Conservation (phyloP, 2,888 invertebrate genomes). For the Lepidonotus clava region DNA sequence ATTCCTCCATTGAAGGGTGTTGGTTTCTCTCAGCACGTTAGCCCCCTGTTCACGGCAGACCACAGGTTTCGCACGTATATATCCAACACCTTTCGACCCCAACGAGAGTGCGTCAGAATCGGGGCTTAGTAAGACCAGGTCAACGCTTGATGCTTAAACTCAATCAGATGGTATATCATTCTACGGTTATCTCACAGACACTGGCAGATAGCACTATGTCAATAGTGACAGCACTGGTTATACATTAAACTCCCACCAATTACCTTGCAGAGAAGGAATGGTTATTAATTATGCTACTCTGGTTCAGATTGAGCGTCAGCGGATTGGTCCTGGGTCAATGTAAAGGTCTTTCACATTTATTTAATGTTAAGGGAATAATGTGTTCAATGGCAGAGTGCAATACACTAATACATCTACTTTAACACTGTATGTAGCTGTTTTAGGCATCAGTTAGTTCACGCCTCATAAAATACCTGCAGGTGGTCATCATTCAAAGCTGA, state of each 20-base stretch:
- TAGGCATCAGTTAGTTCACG: neutral
- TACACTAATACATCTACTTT: neutral
- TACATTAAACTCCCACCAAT: too few relatives aligned
- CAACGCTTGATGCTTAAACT: neutral
- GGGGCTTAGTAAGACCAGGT: conserved; percentile 47
- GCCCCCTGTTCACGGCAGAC: conserved; percentile 39
- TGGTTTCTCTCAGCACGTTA: neutral
- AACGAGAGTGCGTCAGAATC: neutral
- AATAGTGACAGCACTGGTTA: neutral
- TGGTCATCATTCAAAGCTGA: too few relatives aligned
- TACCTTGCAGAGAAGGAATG: neutral
- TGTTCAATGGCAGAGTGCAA: conserved; percentile 34
- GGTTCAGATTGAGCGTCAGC: neutral
- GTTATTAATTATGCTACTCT: neutral
- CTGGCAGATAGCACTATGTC: too few relatives aligned
- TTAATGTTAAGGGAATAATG: neutral
- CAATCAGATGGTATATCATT: neutral
- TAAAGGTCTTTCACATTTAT: neutral
- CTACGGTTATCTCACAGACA: too few relatives aligned
- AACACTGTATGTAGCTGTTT: too few relatives aligned
- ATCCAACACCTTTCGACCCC: conserved; percentile 41
- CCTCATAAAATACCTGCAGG: conserved; percentile 18
- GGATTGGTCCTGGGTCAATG: neutral
- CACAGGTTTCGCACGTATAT: conserved; percentile 14
- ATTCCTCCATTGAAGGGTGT: too few relatives aligned